Percentiles rank a stretch among this genome's conserved stretches.
Evolutionary conservation across 2,113 vertebrate species (phyloP).

Genomic region (Speoplatyrhinus poulsoni): DNA sequence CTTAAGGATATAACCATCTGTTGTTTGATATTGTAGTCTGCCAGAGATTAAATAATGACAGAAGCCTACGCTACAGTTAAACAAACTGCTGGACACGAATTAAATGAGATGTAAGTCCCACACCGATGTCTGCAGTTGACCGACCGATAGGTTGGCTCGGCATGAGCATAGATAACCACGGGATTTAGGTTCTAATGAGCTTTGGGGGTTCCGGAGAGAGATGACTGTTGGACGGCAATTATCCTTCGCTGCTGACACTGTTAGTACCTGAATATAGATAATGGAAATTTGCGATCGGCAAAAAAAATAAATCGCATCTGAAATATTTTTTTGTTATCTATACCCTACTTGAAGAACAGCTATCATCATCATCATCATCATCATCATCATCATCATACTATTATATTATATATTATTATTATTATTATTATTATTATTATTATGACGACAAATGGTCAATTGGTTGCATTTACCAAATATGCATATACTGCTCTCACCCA

Average conservation of each 20-base stretch:
- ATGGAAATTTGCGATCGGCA: neutral
- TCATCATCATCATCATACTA: too few relatives aligned
- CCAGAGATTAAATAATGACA: slow-evolving; percentile 19
- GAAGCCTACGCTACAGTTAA: neutral
- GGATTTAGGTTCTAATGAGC: slow-evolving; percentile 68
- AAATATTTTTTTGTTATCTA: too few relatives aligned
- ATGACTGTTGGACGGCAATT: slow-evolving; percentile 50
- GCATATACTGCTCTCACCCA: slow-evolving; percentile 9
- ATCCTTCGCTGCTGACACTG: slow-evolving; percentile 35
- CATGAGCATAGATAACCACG: slow-evolving; percentile 18
- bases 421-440: too few relatives aligned
- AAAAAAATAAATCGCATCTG: too few relatives aligned
- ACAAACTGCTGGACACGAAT: slow-evolving; percentile 28
- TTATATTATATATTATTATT: too few relatives aligned
- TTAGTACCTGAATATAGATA: slow-evolving; percentile 31
- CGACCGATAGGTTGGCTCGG: neutral
- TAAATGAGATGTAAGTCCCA: slow-evolving; percentile 36
- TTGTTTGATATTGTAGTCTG: neutral
- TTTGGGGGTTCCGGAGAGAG: slow-evolving; percentile 48
- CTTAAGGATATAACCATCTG: neutral
- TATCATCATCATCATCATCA: too few relatives aligned
- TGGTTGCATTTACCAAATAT: neutral
- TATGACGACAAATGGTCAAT: too few relatives aligned
- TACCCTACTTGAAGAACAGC: too few relatives aligned
- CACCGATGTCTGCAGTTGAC: slow-evolving; percentile 1